Conservation (phyloP, 1,140 invertebrate species). For the Drosophila micromelanica region DNA sequence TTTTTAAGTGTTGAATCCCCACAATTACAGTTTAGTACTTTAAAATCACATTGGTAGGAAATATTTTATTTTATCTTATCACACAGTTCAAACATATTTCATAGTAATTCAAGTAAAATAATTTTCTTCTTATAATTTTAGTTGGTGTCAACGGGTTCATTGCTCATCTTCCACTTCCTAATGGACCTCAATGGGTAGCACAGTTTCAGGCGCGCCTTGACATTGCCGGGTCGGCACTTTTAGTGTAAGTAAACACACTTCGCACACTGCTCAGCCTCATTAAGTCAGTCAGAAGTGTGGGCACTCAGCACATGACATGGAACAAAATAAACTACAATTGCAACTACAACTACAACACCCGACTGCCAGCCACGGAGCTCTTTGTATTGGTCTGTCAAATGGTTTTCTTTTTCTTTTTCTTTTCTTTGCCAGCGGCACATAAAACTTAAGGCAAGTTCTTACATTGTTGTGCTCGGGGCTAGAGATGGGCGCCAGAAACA, state of each 20-base stretch:
- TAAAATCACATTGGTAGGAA: no score
- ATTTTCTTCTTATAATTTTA: background rate
- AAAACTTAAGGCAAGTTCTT: slow-evolving; percentile 28
- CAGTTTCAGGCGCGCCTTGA: slow-evolving; percentile 33
- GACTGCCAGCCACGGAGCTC: background rate
- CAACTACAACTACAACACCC: background rate
- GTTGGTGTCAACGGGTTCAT: slow-evolving; percentile 1
- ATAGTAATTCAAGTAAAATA: no score
- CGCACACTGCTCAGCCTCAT: slow-evolving; percentile 33
- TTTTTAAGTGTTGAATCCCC: no score
- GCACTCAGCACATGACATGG: slow-evolving; percentile 25
- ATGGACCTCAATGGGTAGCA: slow-evolving; percentile 14
- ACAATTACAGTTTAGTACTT: no score
- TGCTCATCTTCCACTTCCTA: slow-evolving; percentile 15
- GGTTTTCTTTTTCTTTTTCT: slow-evolving; percentile 16
- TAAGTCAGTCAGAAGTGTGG: slow-evolving; percentile 19
- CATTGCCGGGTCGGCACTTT: slow-evolving; percentile 33
- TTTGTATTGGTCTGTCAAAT: slow-evolving; percentile 34
- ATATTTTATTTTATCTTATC: no score
- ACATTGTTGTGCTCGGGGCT: background rate
- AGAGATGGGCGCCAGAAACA: background rate
- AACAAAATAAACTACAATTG: slow-evolving; percentile 27
- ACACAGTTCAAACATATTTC: no score
- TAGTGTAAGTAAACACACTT: slow-evolving; percentile 23
- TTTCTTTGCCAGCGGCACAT: slow-evolving; percentile 16